phyloP scores from a whole-genome alignment of 2,797 vertebrate genomes.

The Halcyon badia region DNA sequence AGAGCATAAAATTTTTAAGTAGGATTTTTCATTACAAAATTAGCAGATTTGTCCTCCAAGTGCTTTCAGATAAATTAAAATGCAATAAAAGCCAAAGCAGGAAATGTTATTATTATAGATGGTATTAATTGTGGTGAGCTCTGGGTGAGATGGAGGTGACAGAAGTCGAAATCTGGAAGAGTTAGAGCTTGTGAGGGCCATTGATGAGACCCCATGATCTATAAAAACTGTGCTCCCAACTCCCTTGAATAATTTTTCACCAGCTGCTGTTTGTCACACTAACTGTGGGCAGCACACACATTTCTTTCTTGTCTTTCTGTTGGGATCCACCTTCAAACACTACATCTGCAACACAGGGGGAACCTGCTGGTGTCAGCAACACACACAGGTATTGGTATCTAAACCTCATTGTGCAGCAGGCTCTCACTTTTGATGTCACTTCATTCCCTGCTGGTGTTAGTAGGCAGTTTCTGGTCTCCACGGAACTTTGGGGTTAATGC shows the following conservation, averaged over 20 bases:
- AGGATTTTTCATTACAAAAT: not conserved
- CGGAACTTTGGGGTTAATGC: not conserved
- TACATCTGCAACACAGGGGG: not conserved
- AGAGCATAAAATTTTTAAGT: not conserved
- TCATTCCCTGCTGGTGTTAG: not conserved
- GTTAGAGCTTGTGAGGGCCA: not conserved
- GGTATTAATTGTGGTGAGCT: not conserved
- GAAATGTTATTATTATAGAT: not conserved
- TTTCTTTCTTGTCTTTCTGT: not conserved
- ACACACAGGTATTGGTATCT: not conserved
- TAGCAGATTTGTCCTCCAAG: not conserved
- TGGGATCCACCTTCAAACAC: not conserved
- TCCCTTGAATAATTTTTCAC: not conserved
- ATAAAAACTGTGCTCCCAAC: not conserved
- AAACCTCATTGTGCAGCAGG: not conserved
- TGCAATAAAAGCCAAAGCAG: not conserved
- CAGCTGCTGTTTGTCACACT: not conserved
- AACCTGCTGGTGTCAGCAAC: not conserved
- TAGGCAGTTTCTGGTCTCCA: not conserved
- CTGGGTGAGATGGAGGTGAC: not conserved
- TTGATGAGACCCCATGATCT: not conserved
- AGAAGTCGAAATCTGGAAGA: not conserved
- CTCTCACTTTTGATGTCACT: not conserved
- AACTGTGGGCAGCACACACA: not conserved
- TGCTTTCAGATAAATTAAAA: slow-evolving; percentile 13